Base-by-base conservation (phyloP, 2,888 invertebrate species). In the Asteroscopus sphinx region DNA sequence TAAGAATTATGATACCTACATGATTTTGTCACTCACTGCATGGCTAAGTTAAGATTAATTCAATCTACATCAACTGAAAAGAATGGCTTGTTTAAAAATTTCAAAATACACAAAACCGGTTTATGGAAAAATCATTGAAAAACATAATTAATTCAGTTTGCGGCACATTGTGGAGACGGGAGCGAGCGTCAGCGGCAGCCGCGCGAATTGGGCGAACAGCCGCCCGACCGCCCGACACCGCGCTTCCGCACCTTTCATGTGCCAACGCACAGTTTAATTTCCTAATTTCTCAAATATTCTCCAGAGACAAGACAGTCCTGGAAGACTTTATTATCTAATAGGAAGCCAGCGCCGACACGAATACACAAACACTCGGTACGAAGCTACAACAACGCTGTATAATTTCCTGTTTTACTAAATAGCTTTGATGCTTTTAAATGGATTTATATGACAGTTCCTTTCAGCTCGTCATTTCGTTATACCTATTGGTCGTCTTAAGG, bases 331-430 rank as follows among this genome's bases (percentile, higher is more conserved):
- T 93, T 89, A 91, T 91, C 88, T 79, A 91, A 93, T 92, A 92
- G 93, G 93, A 93, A 93, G 89, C 86, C 74, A 77, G 80, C 85
- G 87, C 84, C 87, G 85, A 79, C 84, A 73, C 79, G 81, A 85
- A 85, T 83, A 83, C 83, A 86, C 83, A 87, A 87, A 85, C 85
- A 85, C 76, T 78, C 74, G 64, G 73, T 72, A 72, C 75, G 74
- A 76, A 80, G 72, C 74, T 83, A 88, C 85, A 88, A 89, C 87
- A 87, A 86, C 84, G 86, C 80, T 82, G 82, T 77, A 90, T 88
- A 92, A 92, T 93, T 92, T 93, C 92, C 92, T 91, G 91, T 89
- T 87, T 83, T 81, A 86, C 86, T 87, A 85, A 91, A 90, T 87
- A 82, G 83, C 88, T 91, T 91, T 90, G 85, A 91, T 85, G 84